Evolutionary conservation across 2,797 vertebrate genomes (phyloP).

Genomic region (Myotis myotis): DNA sequence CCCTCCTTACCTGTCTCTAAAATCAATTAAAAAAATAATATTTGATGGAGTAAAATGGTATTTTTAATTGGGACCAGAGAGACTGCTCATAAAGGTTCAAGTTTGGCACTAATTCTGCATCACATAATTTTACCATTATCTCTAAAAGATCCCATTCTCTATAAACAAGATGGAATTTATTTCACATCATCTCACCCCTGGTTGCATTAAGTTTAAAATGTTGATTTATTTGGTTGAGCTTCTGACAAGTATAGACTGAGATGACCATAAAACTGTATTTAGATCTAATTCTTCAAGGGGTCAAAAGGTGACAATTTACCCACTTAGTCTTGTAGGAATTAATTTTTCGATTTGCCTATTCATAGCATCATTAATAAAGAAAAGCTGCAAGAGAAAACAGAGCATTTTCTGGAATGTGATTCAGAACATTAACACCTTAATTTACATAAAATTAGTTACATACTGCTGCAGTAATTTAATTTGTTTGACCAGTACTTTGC

Average conservation of each 20-base stretch:
- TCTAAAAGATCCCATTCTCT: constrained; percentile 12
- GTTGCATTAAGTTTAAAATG: constrained; percentile 39
- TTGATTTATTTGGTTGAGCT: constrained; percentile 74
- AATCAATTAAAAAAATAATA: too few relatives aligned
- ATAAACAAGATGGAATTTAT: constrained; percentile 55
- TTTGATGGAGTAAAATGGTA: background rate
- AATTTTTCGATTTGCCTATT: constrained; percentile 80
- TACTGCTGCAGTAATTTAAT: constrained; percentile 95
- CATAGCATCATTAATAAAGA: constrained; percentile 82
- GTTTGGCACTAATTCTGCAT: background rate
- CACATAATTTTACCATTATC: constrained; percentile 16
- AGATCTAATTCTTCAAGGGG: constrained; percentile 74
- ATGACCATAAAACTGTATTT: constrained; percentile 73
- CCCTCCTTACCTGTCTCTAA: too few relatives aligned
- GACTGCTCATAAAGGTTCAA: background rate
- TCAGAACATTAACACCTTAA: constrained; percentile 97
- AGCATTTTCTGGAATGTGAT: constrained; percentile 88
- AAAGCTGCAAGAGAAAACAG: constrained; percentile 88
- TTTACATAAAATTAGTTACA: constrained; percentile 98
- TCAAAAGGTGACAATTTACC: constrained; percentile 66
- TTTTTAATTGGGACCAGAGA: constrained; percentile 2
- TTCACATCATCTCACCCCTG: constrained; percentile 34
- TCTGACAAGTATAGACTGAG: constrained; percentile 63
- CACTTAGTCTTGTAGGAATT: constrained; percentile 77
- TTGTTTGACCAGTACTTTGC: constrained; percentile 92